These are phyloP conservation scores for Petrocephalus sullivani DNA, from an alignment of 2,797 vertebrate species.

Conservation along the genomic window DNA sequence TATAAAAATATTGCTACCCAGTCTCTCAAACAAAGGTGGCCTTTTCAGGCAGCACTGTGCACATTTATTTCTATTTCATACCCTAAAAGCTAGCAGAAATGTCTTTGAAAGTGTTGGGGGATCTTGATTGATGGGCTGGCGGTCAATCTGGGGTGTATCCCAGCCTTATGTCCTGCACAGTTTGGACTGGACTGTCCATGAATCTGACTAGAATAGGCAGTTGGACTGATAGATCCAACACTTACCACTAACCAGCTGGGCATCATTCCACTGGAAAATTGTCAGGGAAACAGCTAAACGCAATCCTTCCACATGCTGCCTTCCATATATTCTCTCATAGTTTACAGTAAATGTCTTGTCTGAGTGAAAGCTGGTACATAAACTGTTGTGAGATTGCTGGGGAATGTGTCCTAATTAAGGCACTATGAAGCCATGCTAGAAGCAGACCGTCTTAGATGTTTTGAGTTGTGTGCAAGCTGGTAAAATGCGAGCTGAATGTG, in stretches of 20 bases:
- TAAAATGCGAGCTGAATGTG: not conserved
- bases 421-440: not conserved
- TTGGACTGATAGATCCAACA: not conserved
- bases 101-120: not conserved
- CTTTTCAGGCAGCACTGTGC: not conserved
- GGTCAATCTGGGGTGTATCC: not conserved
- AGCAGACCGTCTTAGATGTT: not conserved
- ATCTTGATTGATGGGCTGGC: not conserved
- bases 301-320: not conserved
- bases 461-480: not conserved
- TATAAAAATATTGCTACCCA: not conserved
- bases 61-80: not conserved
- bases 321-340: not conserved
- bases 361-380: not conserved
- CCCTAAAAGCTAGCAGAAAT: not conserved
- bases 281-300: not conserved
- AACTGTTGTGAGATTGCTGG: not conserved
- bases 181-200: not conserved
- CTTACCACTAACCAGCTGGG: not conserved
- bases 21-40: not conserved
- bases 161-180: not conserved
- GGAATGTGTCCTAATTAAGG: not conserved
- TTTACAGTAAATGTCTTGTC: not conserved
- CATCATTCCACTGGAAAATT: not conserved
- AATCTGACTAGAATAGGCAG: not conserved